Percentiles rank a stretch among this genome's conserved stretches.
phyloP scores from a whole-genome alignment of 2,797 vertebrate genomes.

The Sebastes melanostomus region DNA sequence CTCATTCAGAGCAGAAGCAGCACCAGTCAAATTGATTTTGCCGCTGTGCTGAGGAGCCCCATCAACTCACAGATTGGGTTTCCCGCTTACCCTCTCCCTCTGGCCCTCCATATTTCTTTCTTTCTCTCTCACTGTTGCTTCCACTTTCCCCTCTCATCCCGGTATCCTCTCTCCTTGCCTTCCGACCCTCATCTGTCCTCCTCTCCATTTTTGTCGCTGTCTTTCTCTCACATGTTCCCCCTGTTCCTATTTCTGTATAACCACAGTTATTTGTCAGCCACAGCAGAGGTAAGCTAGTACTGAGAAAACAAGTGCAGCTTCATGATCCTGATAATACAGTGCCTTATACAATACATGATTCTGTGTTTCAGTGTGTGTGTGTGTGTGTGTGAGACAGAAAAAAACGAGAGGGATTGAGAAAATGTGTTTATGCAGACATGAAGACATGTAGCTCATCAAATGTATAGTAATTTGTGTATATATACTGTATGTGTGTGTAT shows the following conservation, averaged over 20 bases:
- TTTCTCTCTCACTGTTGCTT: conserved; percentile 36
- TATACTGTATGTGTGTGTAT: not conserved
- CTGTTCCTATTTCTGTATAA: not conserved
- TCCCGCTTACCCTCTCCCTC: conserved; percentile 68
- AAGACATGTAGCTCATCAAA: too few species aligned
- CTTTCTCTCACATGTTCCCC: not conserved
- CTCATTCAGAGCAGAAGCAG: conserved; percentile 70
- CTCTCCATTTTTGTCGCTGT: not conserved
- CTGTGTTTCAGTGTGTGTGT: not conserved
- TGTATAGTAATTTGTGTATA: not conserved
- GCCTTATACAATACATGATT: not conserved
- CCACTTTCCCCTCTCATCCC: conserved; percentile 21
- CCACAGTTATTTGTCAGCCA: conserved; percentile 22
- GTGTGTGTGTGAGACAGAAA: too few species aligned
- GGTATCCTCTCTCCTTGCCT: not conserved
- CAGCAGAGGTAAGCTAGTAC: conserved; percentile 23
- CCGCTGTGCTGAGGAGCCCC: conserved; percentile 75
- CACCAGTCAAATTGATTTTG: conserved; percentile 80
- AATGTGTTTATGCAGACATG: not conserved
- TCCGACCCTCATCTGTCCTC: conserved; percentile 16
- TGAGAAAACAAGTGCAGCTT: conserved; percentile 28
- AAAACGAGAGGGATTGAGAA: not conserved
- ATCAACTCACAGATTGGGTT: conserved; percentile 77
- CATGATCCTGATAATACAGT: conserved; percentile 18
- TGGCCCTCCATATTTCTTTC: conserved; percentile 50